Evolutionary conservation across 2,888 invertebrate species (phyloP), one percentile per base, ranked within the genome.

Genomic region (Mechanitis mazaeus): DNA sequence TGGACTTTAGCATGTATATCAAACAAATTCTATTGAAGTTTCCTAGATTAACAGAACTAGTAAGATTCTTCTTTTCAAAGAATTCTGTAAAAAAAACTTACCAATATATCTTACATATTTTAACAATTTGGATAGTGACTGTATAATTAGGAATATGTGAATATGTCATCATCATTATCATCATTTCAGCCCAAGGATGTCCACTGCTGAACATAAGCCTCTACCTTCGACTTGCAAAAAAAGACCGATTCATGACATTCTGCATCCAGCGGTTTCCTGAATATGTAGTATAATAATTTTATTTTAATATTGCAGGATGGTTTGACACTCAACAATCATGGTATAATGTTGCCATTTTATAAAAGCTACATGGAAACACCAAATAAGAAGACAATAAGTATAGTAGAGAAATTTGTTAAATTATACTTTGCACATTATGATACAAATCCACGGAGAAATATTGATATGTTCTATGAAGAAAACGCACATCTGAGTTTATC

Each of bases 11-110:
- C 0, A 50, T 72, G 1, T 90, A 90, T 68, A 78, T 88, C 1
- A 87, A 85, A 68, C 75, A 75, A 33, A 73, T 87, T 9, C 70
- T 73, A 2, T 70, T 80, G 45, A 86, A 83, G 68, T 90, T 87
- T 66, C 90, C 90, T 0, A 79, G 86, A 63, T 68, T 90, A 12
- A 76, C 62, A 31, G 84, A 87, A 74, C 69, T 90, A 76, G 90
- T 90, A 75, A 74, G 76, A 67, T 33, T 33, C 3, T 35, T 5
- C 6, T 35, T 6, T 33, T 28, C 1, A 33, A 5, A 3, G 1
- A 35, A 9, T 54, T 2, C 11, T 54, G 31, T 33, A 35, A 20
- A 0, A 47, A n/a, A 20, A 28, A 3, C 20, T 3, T 11, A 47
- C 47, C 20, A 11, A 47, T n/a, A 47, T 3, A 20, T 20, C 20